Percentiles rank a stretch among this genome's conserved stretches.
These are phyloP conservation scores for Netelia inedita DNA, from an alignment of 2,888 invertebrate species.

Conservation along the genomic window DNA sequence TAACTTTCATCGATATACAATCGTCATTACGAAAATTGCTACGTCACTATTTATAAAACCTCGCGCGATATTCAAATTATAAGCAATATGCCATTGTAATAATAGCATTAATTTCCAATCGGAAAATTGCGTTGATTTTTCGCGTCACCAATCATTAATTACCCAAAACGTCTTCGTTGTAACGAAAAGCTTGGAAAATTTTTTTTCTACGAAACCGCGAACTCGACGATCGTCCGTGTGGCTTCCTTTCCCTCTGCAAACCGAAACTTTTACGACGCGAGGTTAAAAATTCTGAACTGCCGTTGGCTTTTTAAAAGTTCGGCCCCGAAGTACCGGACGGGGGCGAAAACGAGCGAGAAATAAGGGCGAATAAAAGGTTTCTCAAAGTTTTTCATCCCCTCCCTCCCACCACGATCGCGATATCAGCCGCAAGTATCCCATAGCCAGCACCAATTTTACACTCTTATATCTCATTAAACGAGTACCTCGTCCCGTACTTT, in stretches of 20 bases:
- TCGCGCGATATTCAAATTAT: not conserved
- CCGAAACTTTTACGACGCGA: conserved; percentile 70
- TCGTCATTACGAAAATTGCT: conserved; percentile 10
- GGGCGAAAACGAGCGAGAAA: conserved; percentile 48
- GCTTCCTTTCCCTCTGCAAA: not conserved
- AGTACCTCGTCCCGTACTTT: conserved; percentile 47
- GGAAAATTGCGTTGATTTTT: not conserved
- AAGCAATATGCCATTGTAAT: not conserved
- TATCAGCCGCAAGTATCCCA: conserved; percentile 17
- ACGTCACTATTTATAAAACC: not conserved
- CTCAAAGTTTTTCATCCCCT: conserved; percentile 51
- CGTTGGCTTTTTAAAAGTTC: conserved; percentile 80
- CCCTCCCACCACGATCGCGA: not conserved
- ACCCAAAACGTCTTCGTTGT: not conserved
- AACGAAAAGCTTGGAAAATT: not conserved
- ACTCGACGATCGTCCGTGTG: conserved; percentile 33
- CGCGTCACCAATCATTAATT: conserved; percentile 5
- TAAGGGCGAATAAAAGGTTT: conserved; percentile 65
- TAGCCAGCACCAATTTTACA: conserved; percentile 54
- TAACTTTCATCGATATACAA: not conserved
- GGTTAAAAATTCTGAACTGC: conserved; percentile 82
- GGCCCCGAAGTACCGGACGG: conserved; percentile 69
- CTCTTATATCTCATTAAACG: conserved; percentile 64
- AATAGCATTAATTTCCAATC: not conserved
- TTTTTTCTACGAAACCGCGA: conserved; percentile 13